Percentiles rank a stretch among this genome's conserved stretches.
Conservation (phyloP, 2,888 invertebrate species). For the Thecophora atra region DNA sequence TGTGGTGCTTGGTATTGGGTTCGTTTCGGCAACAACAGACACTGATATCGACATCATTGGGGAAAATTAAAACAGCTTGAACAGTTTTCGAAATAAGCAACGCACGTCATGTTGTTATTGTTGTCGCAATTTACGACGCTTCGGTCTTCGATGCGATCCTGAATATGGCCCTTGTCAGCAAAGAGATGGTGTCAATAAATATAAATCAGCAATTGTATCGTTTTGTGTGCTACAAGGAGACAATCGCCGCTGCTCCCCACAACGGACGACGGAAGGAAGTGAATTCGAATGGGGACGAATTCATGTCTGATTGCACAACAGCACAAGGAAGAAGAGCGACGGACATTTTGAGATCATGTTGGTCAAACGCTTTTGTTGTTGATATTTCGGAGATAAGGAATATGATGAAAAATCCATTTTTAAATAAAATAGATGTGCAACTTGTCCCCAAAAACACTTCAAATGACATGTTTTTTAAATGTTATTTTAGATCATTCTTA, state of each 20-base stretch:
- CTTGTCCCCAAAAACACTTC: no score
- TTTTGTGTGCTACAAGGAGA: no score
- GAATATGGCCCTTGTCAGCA: slow-evolving; percentile 43
- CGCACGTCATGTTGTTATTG: slow-evolving; percentile 58
- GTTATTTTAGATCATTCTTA: no score
- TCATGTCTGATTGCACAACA: neutral
- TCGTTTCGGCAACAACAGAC: slow-evolving; percentile 33
- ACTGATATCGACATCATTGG: slow-evolving; percentile 40
- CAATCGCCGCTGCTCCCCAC: no score
- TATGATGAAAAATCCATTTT: no score
- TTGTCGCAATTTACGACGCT: slow-evolving; percentile 29
- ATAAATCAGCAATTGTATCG: slow-evolving; percentile 42
- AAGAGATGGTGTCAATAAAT: slow-evolving; percentile 44
- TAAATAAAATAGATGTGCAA: no score
- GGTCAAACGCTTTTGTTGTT: no score
- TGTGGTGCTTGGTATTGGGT: neutral
- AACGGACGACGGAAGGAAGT: no score
- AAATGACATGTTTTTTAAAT: no score
- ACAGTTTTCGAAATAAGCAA: slow-evolving; percentile 53
- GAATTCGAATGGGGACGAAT: no score
- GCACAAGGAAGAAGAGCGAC: neutral
- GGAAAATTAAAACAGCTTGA: slow-evolving; percentile 35
- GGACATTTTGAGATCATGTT: no score
- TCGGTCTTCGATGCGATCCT: slow-evolving; percentile 14
- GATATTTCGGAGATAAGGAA: no score